Evolutionary conservation across 2,797 vertebrate species (phyloP), one percentile per base, ranked within the genome.

Genomic region (Takifugu ocellatus): DNA sequence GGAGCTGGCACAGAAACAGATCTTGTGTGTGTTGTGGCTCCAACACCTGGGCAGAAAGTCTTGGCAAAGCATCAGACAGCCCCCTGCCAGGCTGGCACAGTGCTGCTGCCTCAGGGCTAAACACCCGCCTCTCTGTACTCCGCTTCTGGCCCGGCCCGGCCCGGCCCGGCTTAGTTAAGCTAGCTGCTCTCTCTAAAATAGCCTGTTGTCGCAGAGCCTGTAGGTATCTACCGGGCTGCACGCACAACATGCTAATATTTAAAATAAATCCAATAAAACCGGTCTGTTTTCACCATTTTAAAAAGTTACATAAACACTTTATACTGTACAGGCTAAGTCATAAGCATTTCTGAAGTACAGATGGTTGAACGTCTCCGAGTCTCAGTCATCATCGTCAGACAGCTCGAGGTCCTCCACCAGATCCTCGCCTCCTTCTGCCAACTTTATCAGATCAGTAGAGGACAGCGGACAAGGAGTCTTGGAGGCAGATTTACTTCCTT

Each of bases 321-420:
- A 53, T 36, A 63, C 68, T 84, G 66, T 81, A 85, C 84, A 78
- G 8, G 43, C 51, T 1, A 47, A 61, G 50, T 5, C 14, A 66
- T 60, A 74, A 74, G 55, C 25, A 59, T 60, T 56, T 14, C 50
- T 3, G 15, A 52, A 66, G n/a, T 57, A n/a, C 29, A 44, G 55
- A 53, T 2, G 29, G 21, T 8, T 8, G 25, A 53, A 5, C 1
- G 4, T 49, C 26, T 61, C 49, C 53, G 51, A n/a, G 51, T 50
- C 45, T 88, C 80, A 88, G 66, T 94, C 91, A 0, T 95, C 93
- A 0, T 95, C 93, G 1, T 97, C 94, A 0, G 96, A 98, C 53
- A 98, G 84, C 68, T 92, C 82, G 56, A 98, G 88, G 71, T 98
- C 97, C 82, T 96, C 92, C 61, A 99, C 91, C 9, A 94, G 1